These are phyloP conservation scores for Entelurus aequoreus DNA, from an alignment of 2,113 vertebrate species.

Conservation along the genomic window DNA sequence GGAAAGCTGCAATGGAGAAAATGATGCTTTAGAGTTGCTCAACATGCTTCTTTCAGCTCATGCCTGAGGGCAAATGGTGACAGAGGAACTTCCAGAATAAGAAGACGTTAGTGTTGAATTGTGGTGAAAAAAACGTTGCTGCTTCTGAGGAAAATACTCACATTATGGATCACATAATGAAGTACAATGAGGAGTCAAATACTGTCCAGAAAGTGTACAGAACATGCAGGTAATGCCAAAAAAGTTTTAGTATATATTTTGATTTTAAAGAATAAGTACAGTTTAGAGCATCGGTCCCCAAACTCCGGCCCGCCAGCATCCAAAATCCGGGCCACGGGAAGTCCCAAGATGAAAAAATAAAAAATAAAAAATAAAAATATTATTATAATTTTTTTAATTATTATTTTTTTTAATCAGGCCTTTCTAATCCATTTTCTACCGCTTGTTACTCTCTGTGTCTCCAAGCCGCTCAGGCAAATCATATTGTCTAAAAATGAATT, in stretches of 20 bases:
- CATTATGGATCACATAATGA: background rate
- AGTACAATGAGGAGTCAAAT: background rate
- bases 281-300: too few species aligned
- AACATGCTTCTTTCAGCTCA: slow-evolving; percentile 9
- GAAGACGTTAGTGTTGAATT: too few species aligned
- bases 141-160: background rate
- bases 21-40: slow-evolving; percentile 17
- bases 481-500: too few species aligned
- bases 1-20: slow-evolving; percentile 1
- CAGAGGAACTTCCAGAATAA: background rate
- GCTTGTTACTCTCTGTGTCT: too few species aligned
- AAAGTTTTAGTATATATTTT: too few species aligned
- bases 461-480: too few species aligned
- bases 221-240: background rate
- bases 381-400: background rate
- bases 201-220: background rate
- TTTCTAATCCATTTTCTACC: too few species aligned
- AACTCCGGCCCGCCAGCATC: too few species aligned
- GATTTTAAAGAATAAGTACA: too few species aligned
- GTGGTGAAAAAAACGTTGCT: background rate
- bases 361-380: background rate
- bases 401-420: background rate
- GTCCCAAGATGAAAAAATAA: too few species aligned
- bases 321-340: too few species aligned
- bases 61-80: slow-evolving; percentile 5